Base-by-base conservation (phyloP, 2,888 invertebrate species). In the Idaea dimidiata region DNA sequence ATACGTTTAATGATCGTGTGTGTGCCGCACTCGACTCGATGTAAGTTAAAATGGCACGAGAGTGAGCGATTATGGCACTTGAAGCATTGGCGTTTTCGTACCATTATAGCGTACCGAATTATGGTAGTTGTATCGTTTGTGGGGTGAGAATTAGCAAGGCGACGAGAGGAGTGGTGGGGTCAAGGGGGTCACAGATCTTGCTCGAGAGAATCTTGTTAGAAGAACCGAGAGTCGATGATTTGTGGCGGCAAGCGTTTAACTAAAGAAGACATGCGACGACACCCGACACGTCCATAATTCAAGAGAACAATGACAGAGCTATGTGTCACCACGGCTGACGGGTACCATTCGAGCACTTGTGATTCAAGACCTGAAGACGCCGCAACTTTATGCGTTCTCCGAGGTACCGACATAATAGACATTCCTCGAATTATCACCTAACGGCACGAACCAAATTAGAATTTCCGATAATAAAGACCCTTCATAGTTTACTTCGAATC, bases 1-100 rank as follows among this genome's bases (percentile, higher is more conserved):
- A 86, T 86, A 88, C 83, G 85, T 87, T 88, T 88, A 88, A 89
- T 88, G 87, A 88, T 85, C 84, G 86, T 84, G 82, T 84, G 82
- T 84, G 84, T 85, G 83, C 82, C 78, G 81, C 77, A 74, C 76
- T 74, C 77, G 76, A 75, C 74, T 73, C 80, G 74, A 76, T 80
- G 82, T 77, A 76, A 79, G 66, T 64, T 66, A 64, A 57, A 63
- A 64, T 58, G 66, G 64, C 73, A 66, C 71, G 63, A 65, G 74
- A 72, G 78, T 80, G 79, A 73, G 79, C 82, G 82, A 84, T 81
- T 83, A 72, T 82, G 69, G 79, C 68, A 80, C 79, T 79, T 84
- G 77, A 76, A 79, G 77, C 77, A 78, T 68, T 72, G 73, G 66
- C 66, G 72, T 74, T 72, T 82, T 83, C 78, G 84, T 80, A 82